These are phyloP conservation scores for Athene cunicularia DNA, from an alignment of 2,113 vertebrate species.

Conservation along the genomic window DNA sequence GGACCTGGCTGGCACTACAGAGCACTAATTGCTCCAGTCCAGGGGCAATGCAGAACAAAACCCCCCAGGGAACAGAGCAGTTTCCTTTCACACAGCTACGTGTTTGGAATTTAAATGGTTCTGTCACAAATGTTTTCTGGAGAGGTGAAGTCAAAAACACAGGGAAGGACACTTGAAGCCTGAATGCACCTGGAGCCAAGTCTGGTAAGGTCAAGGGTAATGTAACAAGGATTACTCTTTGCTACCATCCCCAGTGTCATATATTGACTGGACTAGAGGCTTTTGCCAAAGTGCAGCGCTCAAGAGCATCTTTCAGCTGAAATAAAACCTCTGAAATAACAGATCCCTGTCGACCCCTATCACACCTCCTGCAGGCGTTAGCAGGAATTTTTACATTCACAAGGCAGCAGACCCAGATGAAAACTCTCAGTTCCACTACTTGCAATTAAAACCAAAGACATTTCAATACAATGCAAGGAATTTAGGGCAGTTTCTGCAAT, in stretches of 20 bases:
- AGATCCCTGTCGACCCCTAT: neutral
- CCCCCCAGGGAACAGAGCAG: neutral
- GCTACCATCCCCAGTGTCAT: neutral
- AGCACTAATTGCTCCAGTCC: neutral
- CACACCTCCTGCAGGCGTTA: neutral
- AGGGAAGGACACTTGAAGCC: neutral
- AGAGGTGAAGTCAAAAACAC: neutral
- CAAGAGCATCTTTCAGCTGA: neutral
- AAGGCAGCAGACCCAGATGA: neutral
- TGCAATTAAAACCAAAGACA: neutral
- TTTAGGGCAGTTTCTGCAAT: neutral
- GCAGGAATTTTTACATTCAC: neutral
- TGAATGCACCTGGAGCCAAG: neutral
- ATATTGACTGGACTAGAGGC: neutral
- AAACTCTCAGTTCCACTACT: neutral
- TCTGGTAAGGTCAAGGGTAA: neutral
- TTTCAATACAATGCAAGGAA: neutral
- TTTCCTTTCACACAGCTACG: neutral
- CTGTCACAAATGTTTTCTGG: neutral
- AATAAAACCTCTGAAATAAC: slow-evolving; percentile 17
- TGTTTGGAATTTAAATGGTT: neutral
- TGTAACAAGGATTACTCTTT: neutral
- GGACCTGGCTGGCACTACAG: neutral
- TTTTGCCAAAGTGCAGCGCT: neutral
- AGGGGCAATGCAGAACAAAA: neutral